Evolutionary conservation across 2,797 vertebrate genomes (phyloP).

Genomic region (Diplodus sargus): DNA sequence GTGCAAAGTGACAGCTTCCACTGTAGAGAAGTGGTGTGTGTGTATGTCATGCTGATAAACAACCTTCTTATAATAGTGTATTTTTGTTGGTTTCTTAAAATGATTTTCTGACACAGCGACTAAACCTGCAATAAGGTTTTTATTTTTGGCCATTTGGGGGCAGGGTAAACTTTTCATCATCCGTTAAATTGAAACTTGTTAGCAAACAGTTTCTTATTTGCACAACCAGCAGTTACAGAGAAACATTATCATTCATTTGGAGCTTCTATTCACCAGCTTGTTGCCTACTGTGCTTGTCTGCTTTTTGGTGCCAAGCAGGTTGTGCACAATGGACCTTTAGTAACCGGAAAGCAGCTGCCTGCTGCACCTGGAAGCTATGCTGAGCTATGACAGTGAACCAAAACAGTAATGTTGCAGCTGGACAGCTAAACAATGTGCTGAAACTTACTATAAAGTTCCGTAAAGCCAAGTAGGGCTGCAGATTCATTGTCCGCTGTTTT

Average conservation of each 20-base stretch:
- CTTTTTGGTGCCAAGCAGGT: background rate
- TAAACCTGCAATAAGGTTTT: background rate
- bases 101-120: constrained; percentile 18
- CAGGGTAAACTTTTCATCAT: background rate
- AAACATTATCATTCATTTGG: background rate
- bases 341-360: background rate
- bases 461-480: background rate
- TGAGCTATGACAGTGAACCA: background rate
- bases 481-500: background rate
- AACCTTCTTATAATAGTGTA: background rate
- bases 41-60: constrained; percentile 25
- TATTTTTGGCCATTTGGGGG: background rate
- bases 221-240: background rate
- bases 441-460: background rate
- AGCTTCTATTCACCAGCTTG: background rate
- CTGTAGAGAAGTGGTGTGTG: constrained; percentile 8
- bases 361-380: background rate
- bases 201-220: background rate
- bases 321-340: background rate
- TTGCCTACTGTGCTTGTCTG: background rate
- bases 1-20: constrained; percentile 22
- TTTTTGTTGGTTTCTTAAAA: constrained; percentile 22
- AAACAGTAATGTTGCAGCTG: no score
- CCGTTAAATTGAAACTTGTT: background rate
- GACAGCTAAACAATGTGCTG: background rate